Evolutionary conservation across 1,140 invertebrate genomes (phyloP), one percentile per base, ranked within the genome.

Genomic region (Parapsyche elsis): DNA sequence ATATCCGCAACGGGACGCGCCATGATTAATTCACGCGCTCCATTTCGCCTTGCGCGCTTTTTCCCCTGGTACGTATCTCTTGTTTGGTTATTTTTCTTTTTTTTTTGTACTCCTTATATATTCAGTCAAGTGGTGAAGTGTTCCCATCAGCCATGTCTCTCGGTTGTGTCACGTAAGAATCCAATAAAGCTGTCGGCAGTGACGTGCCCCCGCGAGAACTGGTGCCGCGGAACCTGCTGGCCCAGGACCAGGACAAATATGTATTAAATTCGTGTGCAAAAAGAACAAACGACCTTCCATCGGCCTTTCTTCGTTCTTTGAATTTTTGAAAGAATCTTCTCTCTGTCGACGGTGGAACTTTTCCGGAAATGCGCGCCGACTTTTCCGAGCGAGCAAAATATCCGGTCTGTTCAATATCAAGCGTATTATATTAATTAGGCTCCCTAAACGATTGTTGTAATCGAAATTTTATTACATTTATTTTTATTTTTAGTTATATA

Each of bases 121-220:
- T 67, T 67, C 64, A 26, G 64, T 23, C 49, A 61, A 61, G 64
- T 26, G 64, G 59, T 61, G 59, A 67, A 67, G 64, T 67, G 64
- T 26, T 24, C 53, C 44, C 75, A 70, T 76, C 64, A 61, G 76
- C 53, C 70, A 73, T 53, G 49, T 71, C 71, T 79, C 71, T 71
- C 80, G 53, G 49, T 77, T 57, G 21, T 57, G 77, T 81, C 81
- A 83, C 81, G 81, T 81, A 81, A 76, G 77, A 71, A 74, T 83
- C 80, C 81, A 83, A 83, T 83, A 83, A 83, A 83, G 80, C 80
- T 76, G 81, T 83, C 81, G 76, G 67, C 81, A 30, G 53, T 80
- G 79, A 83, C 81, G 79, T 80, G 79, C 81, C 30, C 30, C 9
- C 9, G 14, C 75, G 57, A 75, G 71, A 0, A 1, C 21, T 46